These are phyloP conservation scores for Neostethus bicornis DNA, from an alignment of 2,797 vertebrate species.

Conservation along the genomic window DNA sequence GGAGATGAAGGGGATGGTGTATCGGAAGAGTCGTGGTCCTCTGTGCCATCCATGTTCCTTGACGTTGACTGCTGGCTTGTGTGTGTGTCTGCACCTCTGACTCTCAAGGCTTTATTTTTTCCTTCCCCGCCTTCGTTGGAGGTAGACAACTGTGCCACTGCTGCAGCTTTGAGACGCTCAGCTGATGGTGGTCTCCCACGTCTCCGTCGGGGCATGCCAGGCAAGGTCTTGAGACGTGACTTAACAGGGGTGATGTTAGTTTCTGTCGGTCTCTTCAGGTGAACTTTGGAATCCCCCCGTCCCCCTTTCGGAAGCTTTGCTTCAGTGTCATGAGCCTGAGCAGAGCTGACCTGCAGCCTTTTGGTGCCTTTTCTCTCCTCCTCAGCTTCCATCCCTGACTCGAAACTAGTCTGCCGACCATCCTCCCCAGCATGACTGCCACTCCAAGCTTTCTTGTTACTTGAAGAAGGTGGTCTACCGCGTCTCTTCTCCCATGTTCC, in stretches of 20 bases:
- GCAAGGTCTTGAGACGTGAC: conserved; percentile 89
- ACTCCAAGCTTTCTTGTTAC: conserved; percentile 74
- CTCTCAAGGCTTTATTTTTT: conserved; percentile 87
- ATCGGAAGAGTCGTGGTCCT: conserved; percentile 64
- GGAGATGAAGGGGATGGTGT: conserved; percentile 68
- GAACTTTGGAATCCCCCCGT: conserved; percentile 79
- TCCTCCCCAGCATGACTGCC: conserved; percentile 79
- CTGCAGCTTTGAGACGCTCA: conserved; percentile 88
- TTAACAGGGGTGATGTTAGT: conserved; percentile 92
- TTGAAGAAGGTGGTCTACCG: conserved; percentile 88
- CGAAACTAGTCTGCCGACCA: conserved; percentile 74
- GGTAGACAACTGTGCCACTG: conserved; percentile 73
- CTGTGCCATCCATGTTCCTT: conserved; percentile 58
- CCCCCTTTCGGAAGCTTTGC: conserved; percentile 71
- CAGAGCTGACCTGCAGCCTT: conserved; percentile 83
- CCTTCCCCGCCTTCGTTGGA: conserved; percentile 72
- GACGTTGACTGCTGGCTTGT: conserved; percentile 61
- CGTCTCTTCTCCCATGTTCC: conserved; percentile 90
- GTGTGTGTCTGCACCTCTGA: conserved; percentile 77
- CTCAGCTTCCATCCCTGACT: conserved; percentile 76
- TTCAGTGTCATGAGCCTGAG: conserved; percentile 83
- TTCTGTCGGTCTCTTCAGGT: conserved; percentile 91
- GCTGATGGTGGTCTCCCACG: conserved; percentile 92
- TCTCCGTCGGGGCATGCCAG: conserved; percentile 84
- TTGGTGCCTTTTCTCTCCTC: conserved; percentile 87